Conservation (phyloP, 2,888 invertebrate species). For the Ormyrus labotus region DNA sequence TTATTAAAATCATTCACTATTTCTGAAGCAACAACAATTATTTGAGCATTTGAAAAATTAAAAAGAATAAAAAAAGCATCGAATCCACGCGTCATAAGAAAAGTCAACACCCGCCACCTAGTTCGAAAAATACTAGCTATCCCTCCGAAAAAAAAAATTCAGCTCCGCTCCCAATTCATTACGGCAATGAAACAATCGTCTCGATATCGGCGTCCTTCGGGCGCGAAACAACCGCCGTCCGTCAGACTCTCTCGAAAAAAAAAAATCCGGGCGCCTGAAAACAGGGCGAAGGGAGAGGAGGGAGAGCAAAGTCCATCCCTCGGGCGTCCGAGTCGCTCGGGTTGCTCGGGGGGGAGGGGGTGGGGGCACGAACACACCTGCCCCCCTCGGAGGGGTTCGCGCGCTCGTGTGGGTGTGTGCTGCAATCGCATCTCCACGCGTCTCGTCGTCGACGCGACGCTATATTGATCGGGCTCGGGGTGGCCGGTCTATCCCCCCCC, state of each 20-base stretch:
- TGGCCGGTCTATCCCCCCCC: conserved; percentile 8
- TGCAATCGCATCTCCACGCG: conserved; percentile 39
- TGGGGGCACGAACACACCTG: conserved; percentile 39
- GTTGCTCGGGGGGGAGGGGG: conserved; percentile 8
- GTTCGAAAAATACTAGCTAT: too few species aligned
- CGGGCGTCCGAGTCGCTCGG: not conserved
- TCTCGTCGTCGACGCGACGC: conserved; percentile 63
- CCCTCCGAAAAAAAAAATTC: too few species aligned
- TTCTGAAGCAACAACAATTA: too few species aligned
- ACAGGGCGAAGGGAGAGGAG: not conserved
- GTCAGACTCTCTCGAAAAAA: not conserved
- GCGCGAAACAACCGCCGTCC: not conserved
- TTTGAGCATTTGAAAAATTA: too few species aligned
- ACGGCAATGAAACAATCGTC: too few species aligned
- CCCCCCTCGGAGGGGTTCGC: conserved; percentile 16
- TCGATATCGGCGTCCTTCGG: not conserved
- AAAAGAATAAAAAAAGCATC: too few species aligned
- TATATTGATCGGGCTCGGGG: conserved; percentile 70
- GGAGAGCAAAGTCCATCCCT: not conserved
- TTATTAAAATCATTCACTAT: too few species aligned
- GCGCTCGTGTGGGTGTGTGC: conserved; percentile 41
- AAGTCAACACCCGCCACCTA: too few species aligned
- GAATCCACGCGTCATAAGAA: too few species aligned
- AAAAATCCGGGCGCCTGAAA: not conserved
- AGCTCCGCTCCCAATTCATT: too few species aligned